These are phyloP conservation scores for Dinoponera quadriceps DNA, from an alignment of 1,140 invertebrate genomes.

Conservation along the genomic window DNA sequence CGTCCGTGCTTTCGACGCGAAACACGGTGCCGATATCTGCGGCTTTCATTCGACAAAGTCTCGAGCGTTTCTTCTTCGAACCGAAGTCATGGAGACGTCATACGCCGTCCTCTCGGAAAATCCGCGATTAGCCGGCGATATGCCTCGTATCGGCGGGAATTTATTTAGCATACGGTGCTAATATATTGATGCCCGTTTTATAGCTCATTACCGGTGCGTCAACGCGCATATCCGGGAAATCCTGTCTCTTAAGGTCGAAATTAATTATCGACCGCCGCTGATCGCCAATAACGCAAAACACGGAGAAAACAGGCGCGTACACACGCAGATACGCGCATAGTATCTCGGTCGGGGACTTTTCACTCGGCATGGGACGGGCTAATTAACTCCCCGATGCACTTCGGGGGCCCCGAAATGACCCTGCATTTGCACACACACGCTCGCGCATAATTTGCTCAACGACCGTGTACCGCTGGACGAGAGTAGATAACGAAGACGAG, in stretches of 20 bases:
- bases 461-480: not conserved
- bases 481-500: no score
- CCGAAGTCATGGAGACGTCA: no score
- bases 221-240: conserved; percentile 32
- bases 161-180: not conserved
- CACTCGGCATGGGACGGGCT: conserved; percentile 4
- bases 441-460: conserved; percentile 4
- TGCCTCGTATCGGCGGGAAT: not conserved
- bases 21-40: no score
- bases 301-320: not conserved
- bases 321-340: not conserved
- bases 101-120: not conserved
- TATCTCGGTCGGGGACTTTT: conserved; percentile 39
- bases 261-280: conserved; percentile 25
- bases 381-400: conserved; percentile 27
- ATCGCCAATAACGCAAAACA: not conserved
- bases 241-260: conserved; percentile 34
- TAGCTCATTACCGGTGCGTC: conserved; percentile 25
- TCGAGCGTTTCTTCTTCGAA: no score
- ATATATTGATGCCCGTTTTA: conserved; percentile 10
- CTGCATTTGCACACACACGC: conserved; percentile 9
- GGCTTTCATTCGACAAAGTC: no score
- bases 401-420: conserved; percentile 9
- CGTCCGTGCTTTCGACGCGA: no score
- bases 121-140: not conserved